Base-by-base conservation (phyloP, 1,140 invertebrate genomes). In the Penaeus vannamei region DNA sequence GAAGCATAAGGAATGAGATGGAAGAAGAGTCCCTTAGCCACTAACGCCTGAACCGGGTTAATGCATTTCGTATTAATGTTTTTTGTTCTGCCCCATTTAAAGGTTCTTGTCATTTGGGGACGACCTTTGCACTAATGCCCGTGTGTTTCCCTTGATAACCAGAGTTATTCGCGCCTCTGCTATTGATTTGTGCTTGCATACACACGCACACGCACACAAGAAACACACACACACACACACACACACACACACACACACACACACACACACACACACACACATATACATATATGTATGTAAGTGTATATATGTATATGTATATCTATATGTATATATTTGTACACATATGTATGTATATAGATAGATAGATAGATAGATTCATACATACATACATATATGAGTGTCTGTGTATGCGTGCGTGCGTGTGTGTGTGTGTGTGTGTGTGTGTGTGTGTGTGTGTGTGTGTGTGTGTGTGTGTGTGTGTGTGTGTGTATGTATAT, bases 401-500 rank as follows among this genome's bases (percentile, higher is more conserved):
- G n/a, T 72, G 32, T 23, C 17, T n/a, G n/a, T 19, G n/a, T 72
- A 72, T 72, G n/a, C 14, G 12, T 72, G 8, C 32, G 32, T 72
- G 23, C 32, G n/a, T 72, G 32, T n/a, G n/a, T 72, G n/a, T 72
- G n/a, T 72, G n/a, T 72, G n/a, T 72, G n/a, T 72, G n/a, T 72
- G n/a, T 72, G n/a, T 72, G n/a, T 72, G n/a, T 72, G 10, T 72
- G n/a, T 72, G n/a, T 72, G n/a, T 72, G n/a, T 72, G n/a, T 72
- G n/a, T 72, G n/a, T 72, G n/a, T 72, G n/a, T 72, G n/a, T 72
- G n/a, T 72, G n/a, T 72, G n/a, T 72, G 10, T 72, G n/a, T 72
- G n/a, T 72, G n/a, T 72, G n/a, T 72, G n/a, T 72, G n/a, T 72
- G n/a, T 72, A 72, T 23, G n/a, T 72, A 72, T 72, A 72, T 72